Evolutionary conservation across 2,113 vertebrate genomes (phyloP), one percentile per base, ranked within the genome.

Genomic region (Aldabrachelys gigantea): DNA sequence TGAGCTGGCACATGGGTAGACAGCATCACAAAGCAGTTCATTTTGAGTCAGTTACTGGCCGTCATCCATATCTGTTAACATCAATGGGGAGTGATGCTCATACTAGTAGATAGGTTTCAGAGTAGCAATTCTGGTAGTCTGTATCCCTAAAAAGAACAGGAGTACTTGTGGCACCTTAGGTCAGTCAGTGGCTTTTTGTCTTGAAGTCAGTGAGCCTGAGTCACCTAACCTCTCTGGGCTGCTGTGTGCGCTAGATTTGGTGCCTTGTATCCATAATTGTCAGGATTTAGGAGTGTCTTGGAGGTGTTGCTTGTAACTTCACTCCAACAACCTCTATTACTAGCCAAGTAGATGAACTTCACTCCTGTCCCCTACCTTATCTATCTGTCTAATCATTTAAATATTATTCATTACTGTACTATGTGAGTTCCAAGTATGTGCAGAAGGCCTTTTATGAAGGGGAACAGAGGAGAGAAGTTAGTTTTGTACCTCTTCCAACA

Each of bases 391-490:
- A 25, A 24, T 24, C 38, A 56, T 11, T 19, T 78, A 22, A 89
- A 95, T 94, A 89, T 90, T 91, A 94, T 91, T 95, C 57, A 92
- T 83, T 91, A 65, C 29, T 35, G 21, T 41, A 52, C 24, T 94
- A 84, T 0, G 1, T 13, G 24, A 79, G 72, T 87, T 95, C 57
- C 0, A 7, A 82, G 44, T 44, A 82, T 57, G 31, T 53, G 69
- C 56, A 82, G 85, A 94, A 92, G 84, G 53, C 57, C 53, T 35
- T 91, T 89, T 87, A 35, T 85, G 65, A 81, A 95, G 89, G 82
- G 82, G 57, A 87, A n/a, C 31, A 54, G 82, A 80, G 50, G 31
- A 69, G 35, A 69, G 62, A 69, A 69, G 16, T 35, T 69, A n/a
- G 62, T 35, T 8, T 65, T 69, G 31, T n/a, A 62, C 44, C 72